phyloP scores from a whole-genome alignment of 2,888 invertebrate species.

The Scaptomyza flava region DNA sequence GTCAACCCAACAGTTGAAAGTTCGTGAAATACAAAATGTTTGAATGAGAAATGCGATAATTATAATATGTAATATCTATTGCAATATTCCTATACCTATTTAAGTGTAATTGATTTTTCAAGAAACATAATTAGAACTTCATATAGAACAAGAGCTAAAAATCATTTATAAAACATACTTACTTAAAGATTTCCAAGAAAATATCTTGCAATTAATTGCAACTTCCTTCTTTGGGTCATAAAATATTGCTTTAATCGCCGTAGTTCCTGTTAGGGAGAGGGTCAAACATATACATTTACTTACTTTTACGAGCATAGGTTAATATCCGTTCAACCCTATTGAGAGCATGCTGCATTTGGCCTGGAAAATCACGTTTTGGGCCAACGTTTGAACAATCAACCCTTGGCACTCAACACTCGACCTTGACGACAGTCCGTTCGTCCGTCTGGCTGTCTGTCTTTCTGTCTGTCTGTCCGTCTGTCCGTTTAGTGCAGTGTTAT shows the following conservation, averaged over 20 bases:
- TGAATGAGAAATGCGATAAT: too few relatives aligned
- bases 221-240: neutral
- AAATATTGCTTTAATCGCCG: constrained; percentile 15
- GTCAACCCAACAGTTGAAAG: neutral
- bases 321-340: constrained; percentile 31
- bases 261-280: constrained; percentile 17
- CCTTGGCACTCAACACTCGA: constrained; percentile 28
- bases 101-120: too few relatives aligned
- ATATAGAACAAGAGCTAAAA: too few relatives aligned
- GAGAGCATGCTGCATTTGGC: constrained; percentile 1
- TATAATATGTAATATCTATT: too few relatives aligned
- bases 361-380: constrained; percentile 26
- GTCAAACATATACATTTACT: neutral
- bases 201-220: neutral
- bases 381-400: constrained; percentile 29
- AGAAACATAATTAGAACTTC: too few relatives aligned
- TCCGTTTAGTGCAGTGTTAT: constrained; percentile 38
- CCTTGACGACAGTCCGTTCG: constrained; percentile 42
- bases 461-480: neutral
- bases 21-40: too few relatives aligned
- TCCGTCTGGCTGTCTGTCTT: neutral
- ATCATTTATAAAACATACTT: too few relatives aligned
- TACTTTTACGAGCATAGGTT: neutral
- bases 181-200: too few relatives aligned
- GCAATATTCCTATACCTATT: too few relatives aligned